A percentile compares a stretch with the other conserved stretches of the same genome.
Evolutionary conservation across 92 coral and sea anemone genomes (phyloP).

Genomic region (Umimayanthus kanabou): DNA sequence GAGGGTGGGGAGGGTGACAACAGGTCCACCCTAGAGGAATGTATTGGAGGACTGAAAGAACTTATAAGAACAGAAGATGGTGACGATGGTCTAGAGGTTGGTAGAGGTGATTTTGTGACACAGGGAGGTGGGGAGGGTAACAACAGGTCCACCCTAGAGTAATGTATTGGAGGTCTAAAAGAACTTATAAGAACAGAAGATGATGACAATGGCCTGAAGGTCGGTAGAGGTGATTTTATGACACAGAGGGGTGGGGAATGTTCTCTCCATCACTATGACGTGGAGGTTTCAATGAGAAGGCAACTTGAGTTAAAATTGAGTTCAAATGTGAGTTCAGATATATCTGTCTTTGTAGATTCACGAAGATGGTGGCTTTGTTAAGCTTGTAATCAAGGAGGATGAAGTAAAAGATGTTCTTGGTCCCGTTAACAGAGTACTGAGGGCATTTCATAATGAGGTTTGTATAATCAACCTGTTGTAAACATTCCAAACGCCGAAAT

Average conservation of each 20-base stretch:
- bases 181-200: constrained; percentile 84
- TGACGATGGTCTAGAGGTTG: constrained; percentile 90
- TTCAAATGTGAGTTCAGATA: background rate
- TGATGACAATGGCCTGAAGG: constrained; percentile 92
- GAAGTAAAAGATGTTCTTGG: constrained; percentile 82
- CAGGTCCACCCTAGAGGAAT: constrained; percentile 88
- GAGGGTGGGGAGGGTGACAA: constrained; percentile 50
- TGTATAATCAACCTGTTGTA: background rate
- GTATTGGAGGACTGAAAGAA: constrained; percentile 91
- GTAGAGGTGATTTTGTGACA: background rate
- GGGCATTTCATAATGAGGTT: constrained; percentile 87
- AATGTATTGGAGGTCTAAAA: constrained; percentile 89
- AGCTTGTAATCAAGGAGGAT: constrained; percentile 79
- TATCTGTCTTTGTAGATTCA: constrained; percentile 56
- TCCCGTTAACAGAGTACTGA: constrained; percentile 84
- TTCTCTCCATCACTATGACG: too few relatives aligned
- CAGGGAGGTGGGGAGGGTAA: constrained; percentile 38
- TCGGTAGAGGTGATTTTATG: constrained; percentile 10
- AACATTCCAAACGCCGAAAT: background rate
- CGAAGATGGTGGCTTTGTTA: constrained; percentile 93
- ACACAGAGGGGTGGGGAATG: background rate
- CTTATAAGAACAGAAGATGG: constrained; percentile 83
- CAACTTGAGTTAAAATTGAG: background rate
- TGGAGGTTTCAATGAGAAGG: too few relatives aligned
- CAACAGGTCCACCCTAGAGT: constrained; percentile 87